These are phyloP conservation scores for Champsocephalus esox DNA, from an alignment of 2,797 vertebrate species.

Conservation along the genomic window DNA sequence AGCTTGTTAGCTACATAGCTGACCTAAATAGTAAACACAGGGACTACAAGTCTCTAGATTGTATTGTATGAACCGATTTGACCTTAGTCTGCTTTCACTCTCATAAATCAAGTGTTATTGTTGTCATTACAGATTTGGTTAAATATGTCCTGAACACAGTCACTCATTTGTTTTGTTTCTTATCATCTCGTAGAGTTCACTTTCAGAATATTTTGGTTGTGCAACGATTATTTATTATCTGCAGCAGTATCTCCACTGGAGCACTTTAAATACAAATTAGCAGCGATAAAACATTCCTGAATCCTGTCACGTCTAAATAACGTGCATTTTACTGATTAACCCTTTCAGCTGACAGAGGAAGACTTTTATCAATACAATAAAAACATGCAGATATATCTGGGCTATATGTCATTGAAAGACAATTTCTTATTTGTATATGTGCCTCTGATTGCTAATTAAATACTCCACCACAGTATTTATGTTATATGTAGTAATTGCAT, in stretches of 20 bases:
- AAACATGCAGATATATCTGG: background rate
- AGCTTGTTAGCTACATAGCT: too few relatives aligned
- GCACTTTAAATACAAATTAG: slow-evolving; percentile 19
- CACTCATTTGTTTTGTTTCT: background rate
- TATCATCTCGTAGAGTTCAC: background rate
- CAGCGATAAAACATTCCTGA: slow-evolving; percentile 29
- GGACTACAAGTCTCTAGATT: too few relatives aligned
- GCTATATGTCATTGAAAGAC: background rate
- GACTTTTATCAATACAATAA: background rate
- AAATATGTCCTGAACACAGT: background rate
- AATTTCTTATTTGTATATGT: background rate
- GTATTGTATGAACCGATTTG: too few relatives aligned
- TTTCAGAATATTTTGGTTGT: slow-evolving; percentile 1
- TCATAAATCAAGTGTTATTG: background rate
- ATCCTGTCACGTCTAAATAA: slow-evolving; percentile 48
- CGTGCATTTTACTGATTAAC: slow-evolving; percentile 10
- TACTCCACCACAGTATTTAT: background rate
- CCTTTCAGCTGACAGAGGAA: background rate
- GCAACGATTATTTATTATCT: slow-evolving; percentile 40
- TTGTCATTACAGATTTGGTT: background rate
- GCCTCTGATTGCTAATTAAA: background rate
- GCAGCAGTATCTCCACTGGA: slow-evolving; percentile 18
- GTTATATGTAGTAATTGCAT: background rate
- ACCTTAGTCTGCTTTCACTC: too few relatives aligned
- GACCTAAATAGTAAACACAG: too few relatives aligned